Evolutionary conservation across 92 coral and sea anemone species (phyloP).

Genomic region (Epizoanthus scotinus): DNA sequence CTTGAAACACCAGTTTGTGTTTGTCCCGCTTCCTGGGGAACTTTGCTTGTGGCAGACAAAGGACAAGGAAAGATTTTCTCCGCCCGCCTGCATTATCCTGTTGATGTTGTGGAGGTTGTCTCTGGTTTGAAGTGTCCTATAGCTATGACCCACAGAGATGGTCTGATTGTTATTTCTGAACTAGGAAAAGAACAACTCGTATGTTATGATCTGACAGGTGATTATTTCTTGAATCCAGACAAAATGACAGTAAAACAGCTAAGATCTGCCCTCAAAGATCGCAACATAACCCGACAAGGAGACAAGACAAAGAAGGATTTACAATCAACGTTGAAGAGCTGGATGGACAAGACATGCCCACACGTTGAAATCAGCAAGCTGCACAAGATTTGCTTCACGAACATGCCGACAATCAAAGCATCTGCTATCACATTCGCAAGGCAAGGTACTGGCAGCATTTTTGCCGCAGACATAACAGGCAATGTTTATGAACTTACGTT

Average conservation of each 20-base stretch:
- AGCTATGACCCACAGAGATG: constrained; percentile 48
- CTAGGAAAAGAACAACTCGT: constrained; percentile 51
- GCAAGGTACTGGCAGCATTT: constrained; percentile 16
- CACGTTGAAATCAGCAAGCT: constrained; percentile 23
- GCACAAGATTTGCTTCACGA: constrained; percentile 5
- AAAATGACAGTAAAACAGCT: constrained; percentile 68
- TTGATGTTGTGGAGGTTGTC: constrained; percentile 53
- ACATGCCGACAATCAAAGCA: constrained; percentile 27
- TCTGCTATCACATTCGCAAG: constrained; percentile 27
- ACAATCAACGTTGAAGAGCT: constrained; percentile 48
- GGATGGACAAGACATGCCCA: constrained; percentile 38
- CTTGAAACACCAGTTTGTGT: constrained; percentile 47
- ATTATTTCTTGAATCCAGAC: constrained; percentile 58
- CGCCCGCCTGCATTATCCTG: constrained; percentile 61
- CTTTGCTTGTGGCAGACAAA: constrained; percentile 45
- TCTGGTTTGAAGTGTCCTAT: constrained; percentile 53
- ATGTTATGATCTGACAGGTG: constrained; percentile 61
- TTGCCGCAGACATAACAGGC: constrained; percentile 19
- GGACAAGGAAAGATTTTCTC: constrained; percentile 58
- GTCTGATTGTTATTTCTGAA: constrained; percentile 56
- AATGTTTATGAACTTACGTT: constrained; percentile 21
- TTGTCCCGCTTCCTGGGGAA: constrained; percentile 56
- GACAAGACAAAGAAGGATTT: constrained; percentile 44
- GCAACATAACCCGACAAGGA: constrained; percentile 49
- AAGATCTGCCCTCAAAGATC: constrained; percentile 53